Conservation (phyloP, 2,888 invertebrate genomes). For the Laothoe populi region DNA sequence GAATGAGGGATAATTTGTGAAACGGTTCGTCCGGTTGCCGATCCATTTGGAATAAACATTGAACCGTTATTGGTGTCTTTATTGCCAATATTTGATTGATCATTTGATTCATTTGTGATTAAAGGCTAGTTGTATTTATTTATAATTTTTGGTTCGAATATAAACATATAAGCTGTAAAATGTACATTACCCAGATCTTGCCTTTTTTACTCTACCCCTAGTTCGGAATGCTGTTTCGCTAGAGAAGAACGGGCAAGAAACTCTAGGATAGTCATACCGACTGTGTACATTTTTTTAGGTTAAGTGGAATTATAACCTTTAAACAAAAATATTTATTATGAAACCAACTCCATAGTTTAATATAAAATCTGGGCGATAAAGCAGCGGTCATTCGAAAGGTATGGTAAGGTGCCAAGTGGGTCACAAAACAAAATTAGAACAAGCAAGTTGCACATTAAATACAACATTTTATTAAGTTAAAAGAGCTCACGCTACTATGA, state of each 20-base stretch:
- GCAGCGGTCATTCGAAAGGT: not conserved
- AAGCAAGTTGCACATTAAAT: constrained; percentile 36
- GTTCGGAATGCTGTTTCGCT: too few relatives aligned
- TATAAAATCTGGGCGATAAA: not conserved
- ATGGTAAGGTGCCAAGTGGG: constrained; percentile 29
- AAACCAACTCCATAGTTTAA: not conserved
- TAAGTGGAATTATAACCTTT: not conserved
- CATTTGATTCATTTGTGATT: constrained; percentile 9
- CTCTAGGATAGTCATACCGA: too few relatives aligned
- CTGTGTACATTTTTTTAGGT: not conserved
- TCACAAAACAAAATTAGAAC: constrained; percentile 37
- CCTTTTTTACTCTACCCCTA: too few relatives aligned
- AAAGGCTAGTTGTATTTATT: too few relatives aligned
- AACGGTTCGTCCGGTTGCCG: constrained; percentile 9
- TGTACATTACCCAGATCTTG: too few relatives aligned
- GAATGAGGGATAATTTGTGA: constrained; percentile 19
- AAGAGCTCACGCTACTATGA: constrained; percentile 50
- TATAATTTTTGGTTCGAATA: too few relatives aligned
- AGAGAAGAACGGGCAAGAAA: too few relatives aligned
- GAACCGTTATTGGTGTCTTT: constrained; percentile 4
- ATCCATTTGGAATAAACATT: constrained; percentile 20
- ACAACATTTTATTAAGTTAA: constrained; percentile 46
- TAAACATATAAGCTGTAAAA: too few relatives aligned
- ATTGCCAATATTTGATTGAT: constrained; percentile 19
- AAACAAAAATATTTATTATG: not conserved